Evolutionary conservation across 1,140 invertebrate genomes (phyloP), one percentile per base, ranked within the genome.

Genomic region (Callitettix versicolor): DNA sequence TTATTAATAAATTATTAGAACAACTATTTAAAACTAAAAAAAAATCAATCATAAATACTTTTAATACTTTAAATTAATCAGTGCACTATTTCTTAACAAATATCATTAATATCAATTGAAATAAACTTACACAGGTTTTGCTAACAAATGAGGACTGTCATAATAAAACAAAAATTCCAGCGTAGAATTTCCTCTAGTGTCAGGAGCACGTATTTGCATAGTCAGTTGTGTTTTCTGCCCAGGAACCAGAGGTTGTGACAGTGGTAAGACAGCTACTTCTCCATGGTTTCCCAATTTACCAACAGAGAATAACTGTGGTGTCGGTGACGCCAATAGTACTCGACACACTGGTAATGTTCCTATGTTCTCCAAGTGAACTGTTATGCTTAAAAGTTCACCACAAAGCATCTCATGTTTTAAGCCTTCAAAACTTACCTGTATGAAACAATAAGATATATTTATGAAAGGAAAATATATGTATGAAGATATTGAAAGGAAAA

Each of bases 321-420:
- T 77, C 2, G 79, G 79, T 0, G 81, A 81, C 3, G 79, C 81
- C 21, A 89, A 66, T 54, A 81, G 71, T 20, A 89, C 69, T 61
- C 80, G 80, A 46, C 74, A 75, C 60, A 89, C 68, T 2, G 79
- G 71, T 12, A 80, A 75, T 18, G 77, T 78, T 11, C 86, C 85
- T 26, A 76, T 72, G 63, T 89, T 91, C 41, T 74, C 76, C 24
- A 90, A 74, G 51, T 81, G 78, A 2, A 89, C 72, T 41, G 77
- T 76, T 4, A 88, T 67, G 26, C 70, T 75, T 62, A 81, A 78
- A 33, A 90, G 72, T 69, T 90, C 85, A 5, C 86, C 84, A 63
- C 81, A 82, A 40, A 88, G 68, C 64, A 88, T 76, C 50, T 82
- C 78, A 1, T 72, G 67, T 47, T 75, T 77, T n/a, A 85, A 74